Base-by-base conservation (phyloP, 2,888 invertebrate species). In the Mamestra brassicae region DNA sequence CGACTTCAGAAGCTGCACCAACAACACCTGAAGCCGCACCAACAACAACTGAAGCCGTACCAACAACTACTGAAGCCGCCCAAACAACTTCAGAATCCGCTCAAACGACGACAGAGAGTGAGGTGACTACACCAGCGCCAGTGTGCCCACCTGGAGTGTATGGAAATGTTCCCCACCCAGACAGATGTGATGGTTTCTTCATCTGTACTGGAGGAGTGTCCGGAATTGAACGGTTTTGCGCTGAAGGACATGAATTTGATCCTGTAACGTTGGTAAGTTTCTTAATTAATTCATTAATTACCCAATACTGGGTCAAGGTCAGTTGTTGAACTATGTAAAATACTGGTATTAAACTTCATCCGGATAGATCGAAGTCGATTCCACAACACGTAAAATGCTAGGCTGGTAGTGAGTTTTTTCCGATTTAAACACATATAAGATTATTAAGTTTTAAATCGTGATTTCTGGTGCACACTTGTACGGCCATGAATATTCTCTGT, bases 91-190 rank as follows among this genome's bases (percentile, higher is more conserved):
- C 57, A 13, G 57, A 34, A 26, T 2, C 26, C 4, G 45, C 34
- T 13, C 26, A 36, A 34, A 45, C 69, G 13, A 61, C 71, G 3
- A 13, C 54, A 1, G 52, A 52, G 26, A 13, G 6, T 34, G 73
- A 67, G 6, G 17, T 60, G 8, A 38, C 61, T 11, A 62, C 72
- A 2, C 63, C 52, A 11, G 57, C 62, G 4, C 58, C 78, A 3
- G 52, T 89, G 8, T 91, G 90, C 45, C 50, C 50, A 13, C 42
- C 38, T 13, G 60, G 45, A 45, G 67, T 76, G 0, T 86, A 86
- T 10, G 90, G 89, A n/a, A 87, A 89, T 45, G 67, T 90, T 0
- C 78, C 92, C 0, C 85, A 91, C 47, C 90, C 90, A 0, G 38
- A 45, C 69, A 50, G 11, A 2, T 11, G 50, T 50, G 50, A 15